Percentiles rank a stretch among this genome's conserved stretches.
Conservation (phyloP, 2,888 invertebrate genomes). For the Agriotes lineatus region DNA sequence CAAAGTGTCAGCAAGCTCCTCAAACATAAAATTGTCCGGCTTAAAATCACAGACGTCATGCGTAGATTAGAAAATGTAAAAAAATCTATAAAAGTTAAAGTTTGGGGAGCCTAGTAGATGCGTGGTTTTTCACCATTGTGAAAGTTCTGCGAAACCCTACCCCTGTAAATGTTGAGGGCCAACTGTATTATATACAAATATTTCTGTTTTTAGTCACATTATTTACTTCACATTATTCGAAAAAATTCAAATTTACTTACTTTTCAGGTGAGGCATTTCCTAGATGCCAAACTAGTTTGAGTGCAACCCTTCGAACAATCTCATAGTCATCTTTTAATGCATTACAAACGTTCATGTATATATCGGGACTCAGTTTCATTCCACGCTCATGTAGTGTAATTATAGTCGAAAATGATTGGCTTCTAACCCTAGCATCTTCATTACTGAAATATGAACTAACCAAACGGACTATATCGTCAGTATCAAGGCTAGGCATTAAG, state of each 20-base stretch:
- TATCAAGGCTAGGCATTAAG: conserved; percentile 71
- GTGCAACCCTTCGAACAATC: conserved; percentile 88
- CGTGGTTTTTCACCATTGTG: too few species aligned
- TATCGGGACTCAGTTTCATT: conserved; percentile 79
- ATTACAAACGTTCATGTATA: conserved; percentile 78
- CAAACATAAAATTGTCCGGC: too few species aligned
- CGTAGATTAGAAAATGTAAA: too few species aligned
- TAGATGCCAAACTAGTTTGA: conserved; percentile 87
- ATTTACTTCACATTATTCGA: too few species aligned
- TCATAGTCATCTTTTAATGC: conserved; percentile 94
- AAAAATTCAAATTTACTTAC: conserved; percentile 66
- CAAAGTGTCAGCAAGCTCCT: too few species aligned
- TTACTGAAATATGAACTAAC: conserved; percentile 89
- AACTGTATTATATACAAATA: too few species aligned
- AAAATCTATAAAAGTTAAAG: too few species aligned
- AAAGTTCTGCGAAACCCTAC: too few species aligned
- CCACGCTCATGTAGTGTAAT: conserved; percentile 87
- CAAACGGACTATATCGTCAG: conserved; percentile 76
- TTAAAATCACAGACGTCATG: too few species aligned
- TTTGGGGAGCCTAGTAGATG: too few species aligned
- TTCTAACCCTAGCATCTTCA: conserved; percentile 91
- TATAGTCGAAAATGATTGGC: conserved; percentile 89
- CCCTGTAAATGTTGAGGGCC: too few species aligned
- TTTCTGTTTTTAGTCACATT: too few species aligned
- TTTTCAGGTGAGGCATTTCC: conserved; percentile 90